Evolutionary conservation across 1,140 invertebrate genomes (phyloP).

Genomic region (Aporrectodea caliginosa): DNA sequence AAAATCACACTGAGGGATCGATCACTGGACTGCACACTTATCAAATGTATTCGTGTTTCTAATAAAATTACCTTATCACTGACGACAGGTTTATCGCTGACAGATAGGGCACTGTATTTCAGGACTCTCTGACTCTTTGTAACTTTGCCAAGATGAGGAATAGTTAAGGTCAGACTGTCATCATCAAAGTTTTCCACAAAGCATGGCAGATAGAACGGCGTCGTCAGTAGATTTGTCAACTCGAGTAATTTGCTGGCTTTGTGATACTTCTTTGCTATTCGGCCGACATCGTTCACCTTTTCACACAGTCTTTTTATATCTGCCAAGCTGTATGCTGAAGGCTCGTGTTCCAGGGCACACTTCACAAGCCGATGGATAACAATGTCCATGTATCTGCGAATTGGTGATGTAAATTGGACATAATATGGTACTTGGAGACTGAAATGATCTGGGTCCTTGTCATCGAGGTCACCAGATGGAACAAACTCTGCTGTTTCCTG

Average conservation of each 20-base stretch:
- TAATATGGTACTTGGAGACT: constrained; percentile 38
- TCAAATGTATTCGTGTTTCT: no score
- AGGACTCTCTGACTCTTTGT: background rate
- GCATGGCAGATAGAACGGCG: constrained; percentile 21
- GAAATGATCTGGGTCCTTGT: constrained; percentile 34
- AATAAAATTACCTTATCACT: background rate
- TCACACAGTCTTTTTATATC: constrained; percentile 37
- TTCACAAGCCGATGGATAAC: constrained; percentile 44
- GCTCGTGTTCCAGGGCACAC: constrained; percentile 33
- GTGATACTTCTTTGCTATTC: constrained; percentile 34
- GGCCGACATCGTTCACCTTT: constrained; percentile 34
- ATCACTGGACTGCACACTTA: no score
- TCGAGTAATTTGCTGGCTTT: constrained; percentile 4
- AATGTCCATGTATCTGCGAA: constrained; percentile 53
- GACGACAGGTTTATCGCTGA: background rate
- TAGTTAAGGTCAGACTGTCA: background rate
- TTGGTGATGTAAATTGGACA: constrained; percentile 57
- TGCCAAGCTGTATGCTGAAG: constrained; percentile 30
- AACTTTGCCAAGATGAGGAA: constrained; percentile 1
- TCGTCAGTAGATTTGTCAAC: constrained; percentile 1
- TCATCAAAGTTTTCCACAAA: constrained; percentile 23
- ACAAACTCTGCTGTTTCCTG: constrained; percentile 23
- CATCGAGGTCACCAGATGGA: constrained; percentile 14
- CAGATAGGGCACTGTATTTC: background rate
- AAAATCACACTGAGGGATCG: no score